A percentile compares a stretch with the other conserved stretches of the same genome.
Evolutionary conservation across 2,113 vertebrate species (phyloP).

Genomic region (Petroica traversi): DNA sequence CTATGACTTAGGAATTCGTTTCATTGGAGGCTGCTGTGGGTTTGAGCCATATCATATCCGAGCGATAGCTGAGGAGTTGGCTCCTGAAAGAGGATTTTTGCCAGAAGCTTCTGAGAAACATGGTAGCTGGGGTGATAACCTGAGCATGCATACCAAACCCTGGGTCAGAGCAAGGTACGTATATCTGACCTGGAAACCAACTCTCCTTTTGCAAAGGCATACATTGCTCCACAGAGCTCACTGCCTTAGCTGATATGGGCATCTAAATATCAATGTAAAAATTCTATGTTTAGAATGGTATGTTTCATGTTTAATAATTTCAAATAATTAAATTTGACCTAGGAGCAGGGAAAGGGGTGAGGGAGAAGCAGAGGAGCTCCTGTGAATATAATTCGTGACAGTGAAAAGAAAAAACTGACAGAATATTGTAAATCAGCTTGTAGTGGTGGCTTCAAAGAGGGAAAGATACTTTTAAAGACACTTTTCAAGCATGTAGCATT

Average conservation of each 20-base stretch:
- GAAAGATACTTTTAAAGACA: neutral
- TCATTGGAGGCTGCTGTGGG: slow-evolving; percentile 93
- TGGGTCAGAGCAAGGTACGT: slow-evolving; percentile 94
- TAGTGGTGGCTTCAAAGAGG: neutral
- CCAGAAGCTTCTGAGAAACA: slow-evolving; percentile 92
- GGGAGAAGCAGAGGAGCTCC: neutral
- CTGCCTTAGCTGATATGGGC: neutral
- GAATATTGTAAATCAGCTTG: neutral
- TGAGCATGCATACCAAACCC: slow-evolving; percentile 96
- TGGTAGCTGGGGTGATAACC: slow-evolving; percentile 84
- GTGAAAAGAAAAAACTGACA: neutral
- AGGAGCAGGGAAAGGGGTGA: neutral
- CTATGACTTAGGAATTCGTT: slow-evolving; percentile 86
- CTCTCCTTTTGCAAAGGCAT: neutral
- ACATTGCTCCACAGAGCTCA: neutral
- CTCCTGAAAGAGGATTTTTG: slow-evolving; percentile 83
- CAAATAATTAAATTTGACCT: neutral
- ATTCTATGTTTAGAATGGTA: neutral
- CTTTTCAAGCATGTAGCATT: neutral
- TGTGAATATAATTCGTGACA: neutral
- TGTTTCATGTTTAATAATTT: neutral
- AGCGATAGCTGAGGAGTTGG: slow-evolving; percentile 91
- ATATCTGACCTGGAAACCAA: neutral
- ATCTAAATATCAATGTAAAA: neutral
- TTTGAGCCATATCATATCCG: slow-evolving; percentile 94